Evolutionary conservation across 2,888 invertebrate genomes (phyloP).

Genomic region (Phania funesta): DNA sequence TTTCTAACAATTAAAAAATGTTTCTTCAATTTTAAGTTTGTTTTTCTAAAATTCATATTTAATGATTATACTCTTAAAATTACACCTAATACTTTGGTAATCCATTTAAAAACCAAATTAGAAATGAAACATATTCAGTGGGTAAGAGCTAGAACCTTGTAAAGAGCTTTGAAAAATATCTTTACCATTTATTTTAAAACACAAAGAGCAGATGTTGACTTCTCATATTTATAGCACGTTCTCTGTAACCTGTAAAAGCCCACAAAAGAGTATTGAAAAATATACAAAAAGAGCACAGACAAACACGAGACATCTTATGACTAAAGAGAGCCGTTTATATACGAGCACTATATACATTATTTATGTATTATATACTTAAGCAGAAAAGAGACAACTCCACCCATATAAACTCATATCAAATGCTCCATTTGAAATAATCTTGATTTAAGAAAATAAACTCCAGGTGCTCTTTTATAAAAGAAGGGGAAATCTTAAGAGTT

Average conservation of each 20-base stretch:
- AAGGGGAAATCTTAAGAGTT: conserved; percentile 51
- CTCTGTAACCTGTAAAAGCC: conserved; percentile 48
- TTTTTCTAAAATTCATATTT: too few relatives aligned
- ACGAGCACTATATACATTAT: too few relatives aligned
- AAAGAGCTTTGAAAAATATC: conserved; percentile 9
- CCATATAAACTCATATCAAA: conserved; percentile 54
- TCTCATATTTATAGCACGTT: conserved; percentile 14
- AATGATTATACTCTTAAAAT: background rate
- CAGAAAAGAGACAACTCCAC: conserved; percentile 67
- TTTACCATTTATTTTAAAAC: conserved; percentile 14
- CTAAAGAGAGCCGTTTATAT: conserved; percentile 22
- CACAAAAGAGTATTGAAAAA: conserved; percentile 13
- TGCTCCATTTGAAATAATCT: background rate
- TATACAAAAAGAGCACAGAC: background rate
- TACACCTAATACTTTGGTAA: background rate
- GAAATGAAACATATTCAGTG: conserved; percentile 63
- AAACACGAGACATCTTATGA: conserved; percentile 33
- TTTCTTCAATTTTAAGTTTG: too few relatives aligned
- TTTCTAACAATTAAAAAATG: too few relatives aligned
- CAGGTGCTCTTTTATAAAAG: conserved; percentile 51
- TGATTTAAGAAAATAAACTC: conserved; percentile 12
- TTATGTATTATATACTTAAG: conserved; percentile 22
- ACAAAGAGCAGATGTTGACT: conserved; percentile 42
- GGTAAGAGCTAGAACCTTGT: conserved; percentile 17
- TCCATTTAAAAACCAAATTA: conserved; percentile 22